phyloP scores from a whole-genome alignment of 2,888 invertebrate species.

The Clusia tigrina region DNA sequence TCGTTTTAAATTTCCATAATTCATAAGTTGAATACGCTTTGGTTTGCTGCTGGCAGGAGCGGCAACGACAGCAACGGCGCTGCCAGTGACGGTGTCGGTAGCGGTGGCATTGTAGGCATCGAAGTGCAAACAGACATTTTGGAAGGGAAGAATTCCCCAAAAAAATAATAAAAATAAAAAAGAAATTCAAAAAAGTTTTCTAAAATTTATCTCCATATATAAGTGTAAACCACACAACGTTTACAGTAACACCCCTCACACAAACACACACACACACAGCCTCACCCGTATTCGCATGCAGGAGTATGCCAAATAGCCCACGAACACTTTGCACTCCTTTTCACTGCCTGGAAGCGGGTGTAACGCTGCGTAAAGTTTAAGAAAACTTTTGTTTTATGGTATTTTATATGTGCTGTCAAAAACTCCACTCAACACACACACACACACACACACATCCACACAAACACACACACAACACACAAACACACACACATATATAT shows the following conservation, averaged over 20 bases:
- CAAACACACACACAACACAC: slow-evolving; percentile 9
- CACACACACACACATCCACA: slow-evolving; percentile 12
- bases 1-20: slow-evolving; percentile 2
- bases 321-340: slow-evolving; percentile 51
- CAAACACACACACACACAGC: slow-evolving; percentile 25
- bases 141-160: not conserved
- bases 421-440: slow-evolving; percentile 41
- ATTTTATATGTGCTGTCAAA: slow-evolving; percentile 44
- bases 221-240: not conserved
- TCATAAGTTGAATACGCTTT: not conserved
- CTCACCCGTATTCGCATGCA: slow-evolving; percentile 9
- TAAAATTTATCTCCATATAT: slow-evolving; percentile 41
- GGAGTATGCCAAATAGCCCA: slow-evolving; percentile 6
- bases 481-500: too few species aligned
- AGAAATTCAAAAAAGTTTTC: slow-evolving; percentile 46
- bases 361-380: slow-evolving; percentile 13
- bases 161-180: not conserved
- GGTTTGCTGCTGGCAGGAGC: not conserved
- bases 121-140: slow-evolving; percentile 4
- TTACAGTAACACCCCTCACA: slow-evolving; percentile 13
- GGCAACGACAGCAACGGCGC: too few species aligned
- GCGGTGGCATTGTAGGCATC: not conserved
- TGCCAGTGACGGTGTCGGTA: not conserved
- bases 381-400: slow-evolving; percentile 37
- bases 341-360: not conserved